Evolutionary conservation across 2,797 vertebrate species (phyloP).

Genomic region (Acanthornis magna): DNA sequence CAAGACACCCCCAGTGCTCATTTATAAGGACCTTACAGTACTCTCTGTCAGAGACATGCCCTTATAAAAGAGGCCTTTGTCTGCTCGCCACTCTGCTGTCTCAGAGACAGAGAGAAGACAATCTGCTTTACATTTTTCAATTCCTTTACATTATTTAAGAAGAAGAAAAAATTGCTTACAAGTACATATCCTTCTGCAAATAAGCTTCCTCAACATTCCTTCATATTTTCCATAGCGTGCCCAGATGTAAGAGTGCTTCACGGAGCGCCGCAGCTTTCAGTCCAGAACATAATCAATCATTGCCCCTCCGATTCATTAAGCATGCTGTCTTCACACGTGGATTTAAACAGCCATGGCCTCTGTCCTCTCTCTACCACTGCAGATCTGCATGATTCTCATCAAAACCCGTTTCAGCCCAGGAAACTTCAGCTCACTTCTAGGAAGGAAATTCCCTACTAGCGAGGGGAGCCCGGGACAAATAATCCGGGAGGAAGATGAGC

Average conservation of each 20-base stretch:
- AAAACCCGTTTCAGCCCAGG: background rate
- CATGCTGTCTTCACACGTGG: constrained; percentile 48
- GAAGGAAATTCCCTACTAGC: background rate
- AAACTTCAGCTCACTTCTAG: constrained; percentile 14
- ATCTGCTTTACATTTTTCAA: background rate
- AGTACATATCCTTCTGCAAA: constrained; percentile 83
- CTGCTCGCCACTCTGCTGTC: background rate
- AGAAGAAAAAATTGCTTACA: constrained; percentile 72
- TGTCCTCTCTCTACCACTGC: background rate
- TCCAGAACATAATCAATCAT: constrained; percentile 50
- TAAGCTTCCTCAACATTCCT: constrained; percentile 83
- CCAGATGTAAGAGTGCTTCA: constrained; percentile 50
- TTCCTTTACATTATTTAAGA: background rate
- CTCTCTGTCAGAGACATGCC: background rate
- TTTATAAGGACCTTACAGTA: background rate
- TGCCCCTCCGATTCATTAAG: constrained; percentile 53
- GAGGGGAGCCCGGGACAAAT: background rate
- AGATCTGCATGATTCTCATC: background rate
- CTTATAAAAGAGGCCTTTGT: constrained; percentile 53
- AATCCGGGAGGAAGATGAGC: background rate
- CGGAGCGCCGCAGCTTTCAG: constrained; percentile 29
- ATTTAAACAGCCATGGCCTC: constrained; percentile 52
- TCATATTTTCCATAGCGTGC: constrained; percentile 66
- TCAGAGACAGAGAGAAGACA: background rate
- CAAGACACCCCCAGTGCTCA: background rate